Evolutionary conservation across 2,888 invertebrate genomes (phyloP), one percentile per base, ranked within the genome.

Genomic region (Conus canariensis): DNA sequence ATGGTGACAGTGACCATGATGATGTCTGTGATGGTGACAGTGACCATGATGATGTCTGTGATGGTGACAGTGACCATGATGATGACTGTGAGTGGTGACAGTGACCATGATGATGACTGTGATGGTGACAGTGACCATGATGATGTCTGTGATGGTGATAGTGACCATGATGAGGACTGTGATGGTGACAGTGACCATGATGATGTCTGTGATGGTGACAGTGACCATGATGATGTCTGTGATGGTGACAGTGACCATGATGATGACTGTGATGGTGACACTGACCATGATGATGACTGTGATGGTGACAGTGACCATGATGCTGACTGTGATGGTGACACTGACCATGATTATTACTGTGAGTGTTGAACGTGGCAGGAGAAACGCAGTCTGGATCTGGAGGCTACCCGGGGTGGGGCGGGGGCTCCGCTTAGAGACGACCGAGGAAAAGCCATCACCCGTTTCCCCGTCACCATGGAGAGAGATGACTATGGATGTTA

Each of bases 391-490:
- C 90, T 93, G 25, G 91, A 93, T 67, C 83, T 93, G 19, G 91
- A 91, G n/a, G 74, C 67, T 87, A 89, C 90, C 19, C 88, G 88
- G 22, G 94, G 94, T 0, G 94, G 94, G 14, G 93, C 92, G 3
- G 94, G 94, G 0, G 94, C 94, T 6, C 94, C 94, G 9, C 22
- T 93, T n/a, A 91, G 89, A 64, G 91, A 92, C 22, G 90, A 91
- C 19, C 91, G 91, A 77, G 94, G 94, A 12, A 91, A 92, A 60
- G 70, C 93, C 56, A 91, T 91, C 60, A 92, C 94, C 4, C 88
- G 93, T 7, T 90, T 91, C 56, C 93, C 93, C 1, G 93, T 92
- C 85, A 94, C 94, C 19, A 92, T 94, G 90, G 90, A 90, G 14
- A 83, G 91, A 25, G 91, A 93, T 74, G 93, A 93, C 30, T 90